Evolutionary conservation across 1,140 invertebrate species (phyloP).

Genomic region (Parapsyche elsis): DNA sequence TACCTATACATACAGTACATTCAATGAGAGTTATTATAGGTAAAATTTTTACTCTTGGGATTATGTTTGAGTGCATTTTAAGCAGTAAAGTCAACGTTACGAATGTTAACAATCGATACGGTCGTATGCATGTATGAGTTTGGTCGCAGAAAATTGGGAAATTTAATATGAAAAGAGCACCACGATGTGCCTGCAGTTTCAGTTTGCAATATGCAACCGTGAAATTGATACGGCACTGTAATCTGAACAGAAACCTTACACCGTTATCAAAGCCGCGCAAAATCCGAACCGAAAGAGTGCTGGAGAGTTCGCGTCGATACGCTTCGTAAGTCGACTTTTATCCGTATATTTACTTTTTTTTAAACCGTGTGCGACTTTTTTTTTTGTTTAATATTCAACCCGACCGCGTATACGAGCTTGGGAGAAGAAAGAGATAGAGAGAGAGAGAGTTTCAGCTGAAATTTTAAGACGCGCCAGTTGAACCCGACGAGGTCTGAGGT

Average conservation of each 20-base stretch:
- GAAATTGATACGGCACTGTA: conserved; percentile 37
- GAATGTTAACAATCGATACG: no score
- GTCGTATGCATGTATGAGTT: no score
- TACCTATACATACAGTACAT: no score
- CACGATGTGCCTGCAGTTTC: conserved; percentile 16
- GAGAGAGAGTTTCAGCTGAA: background rate
- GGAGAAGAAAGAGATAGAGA: background rate
- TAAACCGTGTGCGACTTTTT: background rate
- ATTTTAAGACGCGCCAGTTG: conserved; percentile 11
- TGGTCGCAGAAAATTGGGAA: conserved; percentile 15
- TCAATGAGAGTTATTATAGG: no score
- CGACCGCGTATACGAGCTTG: background rate
- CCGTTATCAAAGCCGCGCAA: conserved; percentile 2
- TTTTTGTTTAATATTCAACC: conserved; percentile 25
- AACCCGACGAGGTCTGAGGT: conserved; percentile 16
- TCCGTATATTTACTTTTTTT: background rate
- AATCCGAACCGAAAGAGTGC: no score
- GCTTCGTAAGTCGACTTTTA: background rate
- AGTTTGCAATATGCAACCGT: conserved; percentile 31
- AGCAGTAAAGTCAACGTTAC: no score
- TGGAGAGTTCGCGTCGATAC: background rate
- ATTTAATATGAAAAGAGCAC: conserved; percentile 25
- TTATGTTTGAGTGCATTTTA: no score
- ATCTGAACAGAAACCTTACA: conserved; percentile 38
- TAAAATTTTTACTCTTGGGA: no score